These are phyloP conservation scores for Peromyscus polionotus DNA, from an alignment of 2,113 vertebrate genomes.

Conservation along the genomic window DNA sequence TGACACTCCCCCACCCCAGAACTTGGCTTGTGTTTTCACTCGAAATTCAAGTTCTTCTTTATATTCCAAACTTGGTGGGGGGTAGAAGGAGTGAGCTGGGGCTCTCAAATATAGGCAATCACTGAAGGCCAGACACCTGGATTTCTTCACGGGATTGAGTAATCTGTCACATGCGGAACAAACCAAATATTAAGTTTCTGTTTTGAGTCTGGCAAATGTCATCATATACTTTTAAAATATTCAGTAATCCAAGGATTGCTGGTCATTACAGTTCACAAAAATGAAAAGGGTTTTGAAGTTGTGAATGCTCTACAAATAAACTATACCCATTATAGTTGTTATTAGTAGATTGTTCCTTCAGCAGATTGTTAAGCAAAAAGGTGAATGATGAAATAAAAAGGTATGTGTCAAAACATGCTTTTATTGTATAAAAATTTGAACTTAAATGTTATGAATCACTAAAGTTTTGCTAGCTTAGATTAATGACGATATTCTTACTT, in stretches of 20 bases:
- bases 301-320: conserved; percentile 56
- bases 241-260: conserved; percentile 70
- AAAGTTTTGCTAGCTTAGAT: conserved; percentile 43
- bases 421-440: neutral
- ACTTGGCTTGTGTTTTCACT: conserved; percentile 61
- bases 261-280: conserved; percentile 62
- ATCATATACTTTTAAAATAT: conserved; percentile 77
- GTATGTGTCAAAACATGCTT: neutral
- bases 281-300: conserved; percentile 66
- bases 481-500: conserved; percentile 58
- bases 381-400: conserved; percentile 27
- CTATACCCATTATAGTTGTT: neutral
- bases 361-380: conserved; percentile 46
- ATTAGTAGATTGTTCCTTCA: conserved; percentile 8
- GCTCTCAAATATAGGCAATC: conserved; percentile 58
- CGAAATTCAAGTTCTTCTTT: conserved; percentile 69
- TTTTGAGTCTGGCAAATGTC: conserved; percentile 76
- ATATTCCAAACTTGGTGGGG: conserved; percentile 29
- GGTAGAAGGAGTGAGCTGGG: neutral
- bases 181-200: conserved; percentile 79
- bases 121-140: conserved; percentile 71
- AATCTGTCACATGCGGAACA: conserved; percentile 69
- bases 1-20: neutral
- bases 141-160: conserved; percentile 75
- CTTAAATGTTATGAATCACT: conserved; percentile 43